Percentiles rank a stretch among this genome's conserved stretches.
Evolutionary conservation across 2,888 invertebrate genomes (phyloP).

Genomic region (Chrysomela aeneicollis): DNA sequence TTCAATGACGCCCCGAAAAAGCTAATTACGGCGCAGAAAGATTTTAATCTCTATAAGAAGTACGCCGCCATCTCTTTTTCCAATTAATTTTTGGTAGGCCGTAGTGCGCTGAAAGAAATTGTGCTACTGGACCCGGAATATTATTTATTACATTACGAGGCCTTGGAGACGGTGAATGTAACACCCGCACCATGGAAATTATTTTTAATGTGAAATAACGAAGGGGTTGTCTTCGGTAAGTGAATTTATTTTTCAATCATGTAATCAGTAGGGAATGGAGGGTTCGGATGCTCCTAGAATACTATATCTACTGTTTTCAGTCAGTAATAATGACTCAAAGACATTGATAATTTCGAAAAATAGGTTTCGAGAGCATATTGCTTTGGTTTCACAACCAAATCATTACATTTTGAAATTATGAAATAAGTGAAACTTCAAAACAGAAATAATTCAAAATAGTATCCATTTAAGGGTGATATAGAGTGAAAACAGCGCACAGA

Average conservation of each 20-base stretch:
- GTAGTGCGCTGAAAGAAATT: conserved; percentile 15
- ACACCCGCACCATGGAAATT: conserved; percentile 25
- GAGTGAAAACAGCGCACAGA: too few species aligned
- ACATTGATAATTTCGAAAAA: too few species aligned
- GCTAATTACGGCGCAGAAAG: conserved; percentile 18
- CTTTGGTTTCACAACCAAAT: too few species aligned
- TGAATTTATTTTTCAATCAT: conserved; percentile 16
- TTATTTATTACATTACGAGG: conserved; percentile 25
- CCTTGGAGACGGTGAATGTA: conserved; percentile 23
- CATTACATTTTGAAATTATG: too few species aligned
- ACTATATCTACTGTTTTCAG: too few species aligned
- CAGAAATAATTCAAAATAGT: too few species aligned
- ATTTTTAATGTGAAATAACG: conserved; percentile 28
- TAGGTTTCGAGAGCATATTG: too few species aligned
- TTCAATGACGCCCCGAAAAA: conserved; percentile 22
- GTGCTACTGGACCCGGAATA: conserved; percentile 18
- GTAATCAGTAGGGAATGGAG: not conserved
- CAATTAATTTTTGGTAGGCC: conserved; percentile 23
- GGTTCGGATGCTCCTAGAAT: too few species aligned
- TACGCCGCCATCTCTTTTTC: conserved; percentile 20
- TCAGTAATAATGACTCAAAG: too few species aligned
- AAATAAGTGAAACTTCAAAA: too few species aligned
- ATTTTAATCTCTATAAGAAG: conserved; percentile 12
- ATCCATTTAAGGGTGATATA: too few species aligned
- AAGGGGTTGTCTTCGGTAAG: conserved; percentile 31